Evolutionary conservation across 2,113 vertebrate genomes (phyloP).

Genomic region (Neogobius melanostomus): DNA sequence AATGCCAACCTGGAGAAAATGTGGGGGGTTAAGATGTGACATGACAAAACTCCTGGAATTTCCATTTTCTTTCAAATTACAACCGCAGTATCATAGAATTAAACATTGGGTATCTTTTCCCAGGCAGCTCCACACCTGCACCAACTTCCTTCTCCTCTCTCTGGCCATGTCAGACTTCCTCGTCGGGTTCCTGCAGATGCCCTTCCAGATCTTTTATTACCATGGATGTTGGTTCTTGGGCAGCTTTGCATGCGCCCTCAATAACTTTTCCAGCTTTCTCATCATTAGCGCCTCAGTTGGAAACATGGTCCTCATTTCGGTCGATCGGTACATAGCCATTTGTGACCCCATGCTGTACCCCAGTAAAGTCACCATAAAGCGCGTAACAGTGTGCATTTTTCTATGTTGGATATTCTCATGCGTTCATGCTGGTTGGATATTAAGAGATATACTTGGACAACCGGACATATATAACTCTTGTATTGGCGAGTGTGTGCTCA

Average conservation of each 20-base stretch:
- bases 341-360: constrained; percentile 43
- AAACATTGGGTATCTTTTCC: not conserved
- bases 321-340: constrained; percentile 40
- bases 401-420: constrained; percentile 38
- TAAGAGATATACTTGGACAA: constrained; percentile 6
- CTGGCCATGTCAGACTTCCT: constrained; percentile 52
- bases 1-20: no score
- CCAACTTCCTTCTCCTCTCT: constrained; percentile 72
- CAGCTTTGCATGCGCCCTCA: constrained; percentile 4
- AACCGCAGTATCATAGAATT: no score
- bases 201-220: not conserved
- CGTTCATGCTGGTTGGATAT: constrained; percentile 25
- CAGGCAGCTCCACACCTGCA: constrained; percentile 70
- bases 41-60: no score
- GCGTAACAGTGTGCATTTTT: constrained; percentile 7
- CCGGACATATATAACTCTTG: constrained; percentile 39
- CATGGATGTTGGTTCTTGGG: constrained; percentile 14
- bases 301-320: constrained; percentile 27
- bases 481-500: constrained; percentile 5
- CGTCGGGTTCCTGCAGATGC: constrained; percentile 18
- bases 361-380: constrained; percentile 25
- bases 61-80: no score
- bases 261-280: not conserved
- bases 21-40: no score
- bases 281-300: not conserved